Conservation (phyloP, 1,140 invertebrate species). For the Colletes latitarsis region DNA sequence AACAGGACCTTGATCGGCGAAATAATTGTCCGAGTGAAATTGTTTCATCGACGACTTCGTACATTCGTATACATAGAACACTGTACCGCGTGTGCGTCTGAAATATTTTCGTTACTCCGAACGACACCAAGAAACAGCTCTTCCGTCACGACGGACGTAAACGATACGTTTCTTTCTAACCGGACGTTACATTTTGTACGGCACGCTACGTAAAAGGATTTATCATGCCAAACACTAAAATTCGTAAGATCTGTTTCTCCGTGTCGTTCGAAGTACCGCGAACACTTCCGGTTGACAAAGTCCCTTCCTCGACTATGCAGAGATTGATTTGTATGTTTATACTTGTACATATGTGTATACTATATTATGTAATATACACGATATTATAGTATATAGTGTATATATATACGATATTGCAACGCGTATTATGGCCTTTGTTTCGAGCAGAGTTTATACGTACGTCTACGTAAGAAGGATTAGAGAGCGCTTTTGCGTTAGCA, state of each 20-base stretch:
- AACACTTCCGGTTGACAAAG: neutral
- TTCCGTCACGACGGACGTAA: neutral
- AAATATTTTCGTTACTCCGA: neutral
- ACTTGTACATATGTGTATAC: constrained; percentile 53
- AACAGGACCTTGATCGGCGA: constrained; percentile 16
- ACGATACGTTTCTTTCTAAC: too few relatives aligned
- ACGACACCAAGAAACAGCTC: neutral
- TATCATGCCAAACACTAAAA: too few relatives aligned
- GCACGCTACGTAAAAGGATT: too few relatives aligned
- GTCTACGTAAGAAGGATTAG: neutral
- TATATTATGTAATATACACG: constrained; percentile 50
- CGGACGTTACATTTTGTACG: too few relatives aligned
- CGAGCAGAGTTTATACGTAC: constrained; percentile 33
- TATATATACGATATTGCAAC: constrained; percentile 38
- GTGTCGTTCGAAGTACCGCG: neutral
- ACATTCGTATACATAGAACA: constrained; percentile 16
- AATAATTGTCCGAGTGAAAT: constrained; percentile 24
- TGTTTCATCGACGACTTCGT: constrained; percentile 21
- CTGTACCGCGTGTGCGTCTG: constrained; percentile 1
- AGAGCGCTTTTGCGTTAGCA: constrained; percentile 29
- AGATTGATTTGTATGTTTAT: constrained; percentile 50
- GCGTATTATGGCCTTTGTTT: constrained; percentile 49
- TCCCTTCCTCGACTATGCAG: constrained; percentile 8
- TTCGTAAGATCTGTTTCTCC: neutral
- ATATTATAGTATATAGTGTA: constrained; percentile 50